These are phyloP conservation scores for Equus przewalskii DNA, from an alignment of 2,113 vertebrate genomes.

Conservation along the genomic window DNA sequence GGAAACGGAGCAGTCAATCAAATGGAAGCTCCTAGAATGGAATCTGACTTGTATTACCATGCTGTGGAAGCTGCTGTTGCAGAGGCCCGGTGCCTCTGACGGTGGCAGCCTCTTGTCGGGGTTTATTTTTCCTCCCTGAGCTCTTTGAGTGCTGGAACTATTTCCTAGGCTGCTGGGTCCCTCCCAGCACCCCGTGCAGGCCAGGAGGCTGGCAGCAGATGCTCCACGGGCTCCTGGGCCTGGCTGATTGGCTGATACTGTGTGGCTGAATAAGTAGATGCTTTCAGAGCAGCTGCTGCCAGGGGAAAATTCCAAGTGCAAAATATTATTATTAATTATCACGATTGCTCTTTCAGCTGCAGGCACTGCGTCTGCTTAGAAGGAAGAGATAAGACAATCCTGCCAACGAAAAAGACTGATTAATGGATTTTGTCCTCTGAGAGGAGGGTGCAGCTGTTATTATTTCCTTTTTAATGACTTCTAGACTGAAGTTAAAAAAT, in stretches of 20 bases:
- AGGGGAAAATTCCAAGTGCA: conserved; percentile 79
- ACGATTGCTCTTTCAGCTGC: conserved; percentile 73
- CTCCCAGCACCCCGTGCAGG: not conserved
- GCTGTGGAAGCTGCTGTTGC: fast-evolving
- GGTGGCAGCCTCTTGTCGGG: not conserved
- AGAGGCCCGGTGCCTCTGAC: not conserved
- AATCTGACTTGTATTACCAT: not conserved
- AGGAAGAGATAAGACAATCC: conserved; percentile 73
- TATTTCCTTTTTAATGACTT: conserved; percentile 57
- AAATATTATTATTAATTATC: conserved; percentile 83
- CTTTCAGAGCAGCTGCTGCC: conserved; percentile 73
- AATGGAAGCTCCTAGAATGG: not conserved
- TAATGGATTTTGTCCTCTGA: conserved; percentile 59
- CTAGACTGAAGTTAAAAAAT: not conserved
- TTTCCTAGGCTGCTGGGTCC: not conserved
- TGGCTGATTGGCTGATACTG: conserved; percentile 63
- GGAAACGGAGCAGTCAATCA: not conserved
- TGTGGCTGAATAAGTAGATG: conserved; percentile 68
- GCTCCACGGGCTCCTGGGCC: not conserved
- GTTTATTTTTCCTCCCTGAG: not conserved
- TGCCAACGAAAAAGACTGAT: conserved; percentile 74
- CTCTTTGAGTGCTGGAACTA: not conserved
- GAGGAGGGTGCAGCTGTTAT: conserved; percentile 7
- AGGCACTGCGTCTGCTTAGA: conserved; percentile 71
- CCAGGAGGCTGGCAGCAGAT: not conserved